phyloP scores from a whole-genome alignment of 37 sponge, comb jelly and placozoan genomes.

The Theonella swinhoei region DNA sequence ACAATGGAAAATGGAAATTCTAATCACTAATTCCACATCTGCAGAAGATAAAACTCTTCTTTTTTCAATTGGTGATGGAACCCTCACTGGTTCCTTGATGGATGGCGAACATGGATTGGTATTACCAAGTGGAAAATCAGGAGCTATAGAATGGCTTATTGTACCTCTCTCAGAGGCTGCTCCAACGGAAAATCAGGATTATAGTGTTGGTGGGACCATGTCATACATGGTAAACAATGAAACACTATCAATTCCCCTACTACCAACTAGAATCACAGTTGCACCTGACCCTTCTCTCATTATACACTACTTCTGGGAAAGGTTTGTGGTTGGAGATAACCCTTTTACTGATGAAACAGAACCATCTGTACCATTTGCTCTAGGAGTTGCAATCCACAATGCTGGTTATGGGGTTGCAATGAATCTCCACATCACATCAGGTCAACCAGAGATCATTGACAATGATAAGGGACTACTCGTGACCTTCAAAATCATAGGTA shows the following conservation, averaged over 20 bases:
- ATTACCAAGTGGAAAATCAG: slow-evolving; percentile 24
- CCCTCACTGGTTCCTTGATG: slow-evolving; percentile 20
- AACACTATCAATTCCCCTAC: slow-evolving; percentile 33
- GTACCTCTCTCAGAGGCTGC: slow-evolving; percentile 47
- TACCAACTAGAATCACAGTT: slow-evolving; percentile 32
- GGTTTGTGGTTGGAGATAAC: slow-evolving; percentile 20
- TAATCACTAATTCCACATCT: slow-evolving; percentile 6
- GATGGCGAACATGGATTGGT: neutral
- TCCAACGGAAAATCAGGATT: slow-evolving; percentile 13
- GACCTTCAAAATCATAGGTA: slow-evolving; percentile 43
- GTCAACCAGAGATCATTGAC: slow-evolving; percentile 53
- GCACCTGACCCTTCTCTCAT: slow-evolving; percentile 36
- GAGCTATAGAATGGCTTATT: slow-evolving; percentile 34
- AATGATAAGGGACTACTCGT: slow-evolving; percentile 43
- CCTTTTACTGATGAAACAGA: slow-evolving; percentile 47
- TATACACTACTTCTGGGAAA: slow-evolving; percentile 49
- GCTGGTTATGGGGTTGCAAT: slow-evolving; percentile 32
- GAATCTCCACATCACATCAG: slow-evolving; percentile 22
- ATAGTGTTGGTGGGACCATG: slow-evolving; percentile 28
- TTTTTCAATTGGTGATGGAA: slow-evolving; percentile 36
- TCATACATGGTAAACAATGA: slow-evolving; percentile 12
- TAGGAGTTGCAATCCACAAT: slow-evolving; percentile 39
- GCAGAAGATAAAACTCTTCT: neutral
- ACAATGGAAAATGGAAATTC: slow-evolving; percentile 9
- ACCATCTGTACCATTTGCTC: slow-evolving; percentile 46